These are phyloP conservation scores for Trachelus troglodyta DNA, from an alignment of 2,888 invertebrate genomes.

Conservation along the genomic window DNA sequence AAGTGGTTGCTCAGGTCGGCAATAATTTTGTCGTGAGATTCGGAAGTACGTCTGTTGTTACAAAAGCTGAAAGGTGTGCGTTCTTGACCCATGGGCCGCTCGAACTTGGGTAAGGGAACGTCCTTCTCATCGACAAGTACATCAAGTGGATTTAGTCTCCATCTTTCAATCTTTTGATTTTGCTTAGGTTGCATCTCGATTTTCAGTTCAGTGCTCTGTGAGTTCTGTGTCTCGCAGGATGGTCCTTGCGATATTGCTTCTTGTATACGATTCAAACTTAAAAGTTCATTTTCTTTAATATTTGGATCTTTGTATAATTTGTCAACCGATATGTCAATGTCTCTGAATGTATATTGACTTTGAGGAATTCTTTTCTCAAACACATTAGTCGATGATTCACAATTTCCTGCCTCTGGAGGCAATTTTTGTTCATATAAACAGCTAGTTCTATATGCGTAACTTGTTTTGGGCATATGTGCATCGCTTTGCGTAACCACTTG, in stretches of 20 bases:
- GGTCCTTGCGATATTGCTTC: not conserved
- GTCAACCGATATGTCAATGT: not conserved
- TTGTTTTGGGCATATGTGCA: not conserved
- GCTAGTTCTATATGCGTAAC: not conserved
- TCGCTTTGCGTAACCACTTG: not conserved
- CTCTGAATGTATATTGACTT: not conserved
- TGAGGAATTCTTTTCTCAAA: not conserved
- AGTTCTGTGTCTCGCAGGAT: slow-evolving; percentile 16
- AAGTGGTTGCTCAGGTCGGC: slow-evolving; percentile 39
- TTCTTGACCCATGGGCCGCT: slow-evolving; percentile 26
- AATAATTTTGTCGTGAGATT: slow-evolving; percentile 32
- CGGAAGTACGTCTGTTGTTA: slow-evolving; percentile 24
- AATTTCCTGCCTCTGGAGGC: not conserved
- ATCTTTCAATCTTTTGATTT: slow-evolving; percentile 30
- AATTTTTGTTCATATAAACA: not conserved
- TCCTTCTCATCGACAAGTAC: slow-evolving; percentile 32
- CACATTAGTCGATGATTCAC: not conserved
- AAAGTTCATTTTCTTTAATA: not conserved
- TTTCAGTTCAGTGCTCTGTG: slow-evolving; percentile 9
- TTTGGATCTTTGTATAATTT: not conserved
- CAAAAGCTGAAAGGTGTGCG: slow-evolving; percentile 32
- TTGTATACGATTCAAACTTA: not conserved
- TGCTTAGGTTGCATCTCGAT: slow-evolving; percentile 19
- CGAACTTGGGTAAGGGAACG: slow-evolving; percentile 33
- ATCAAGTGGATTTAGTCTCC: slow-evolving; percentile 40